phyloP scores from a whole-genome alignment of 2,888 invertebrate species.

The Phyllotreta cruciferae region DNA sequence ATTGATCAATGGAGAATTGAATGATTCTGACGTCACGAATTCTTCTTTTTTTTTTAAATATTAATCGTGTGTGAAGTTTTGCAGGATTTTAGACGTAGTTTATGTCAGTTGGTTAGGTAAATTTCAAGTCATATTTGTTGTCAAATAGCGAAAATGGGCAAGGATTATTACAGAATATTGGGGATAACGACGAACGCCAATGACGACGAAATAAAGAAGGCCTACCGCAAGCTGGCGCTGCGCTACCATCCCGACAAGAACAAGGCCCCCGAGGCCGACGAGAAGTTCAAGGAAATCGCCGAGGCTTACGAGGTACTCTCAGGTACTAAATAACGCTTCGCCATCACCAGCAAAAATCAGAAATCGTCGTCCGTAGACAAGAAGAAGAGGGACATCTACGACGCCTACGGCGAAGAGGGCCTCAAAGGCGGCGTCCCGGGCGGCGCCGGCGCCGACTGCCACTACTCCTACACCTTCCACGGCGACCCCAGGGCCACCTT shows the following conservation, averaged over 20 bases:
- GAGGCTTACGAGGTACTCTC: slow-evolving; percentile 97
- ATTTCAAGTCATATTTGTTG: no score
- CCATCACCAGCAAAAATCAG: neutral
- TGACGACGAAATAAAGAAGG: slow-evolving; percentile 96
- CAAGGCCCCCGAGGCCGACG: slow-evolving; percentile 90
- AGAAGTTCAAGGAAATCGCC: slow-evolving; percentile 92
- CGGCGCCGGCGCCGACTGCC: slow-evolving; percentile 55
- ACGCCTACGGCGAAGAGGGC: slow-evolving; percentile 90
- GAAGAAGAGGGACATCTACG: slow-evolving; percentile 92
- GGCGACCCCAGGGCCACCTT: slow-evolving; percentile 96
- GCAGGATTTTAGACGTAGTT: neutral
- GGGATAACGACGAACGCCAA: slow-evolving; percentile 82
- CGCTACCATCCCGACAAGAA: slow-evolving; percentile 99
- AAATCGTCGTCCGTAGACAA: slow-evolving; percentile 67
- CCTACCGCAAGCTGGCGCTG: slow-evolving; percentile 91
- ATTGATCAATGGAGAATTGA: no score
- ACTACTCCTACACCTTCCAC: slow-evolving; percentile 84
- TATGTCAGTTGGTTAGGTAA: slow-evolving; percentile 5
- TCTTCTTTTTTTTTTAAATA: neutral
- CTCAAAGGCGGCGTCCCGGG: slow-evolving; percentile 74
- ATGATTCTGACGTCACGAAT: no score
- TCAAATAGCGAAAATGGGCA: slow-evolving; percentile 87
- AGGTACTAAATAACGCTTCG: slow-evolving; percentile 63
- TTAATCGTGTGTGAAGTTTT: no score
- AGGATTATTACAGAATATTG: slow-evolving; percentile 94